Conservation (phyloP, 2,797 vertebrate genomes). For the Megaceryle alcyon region DNA sequence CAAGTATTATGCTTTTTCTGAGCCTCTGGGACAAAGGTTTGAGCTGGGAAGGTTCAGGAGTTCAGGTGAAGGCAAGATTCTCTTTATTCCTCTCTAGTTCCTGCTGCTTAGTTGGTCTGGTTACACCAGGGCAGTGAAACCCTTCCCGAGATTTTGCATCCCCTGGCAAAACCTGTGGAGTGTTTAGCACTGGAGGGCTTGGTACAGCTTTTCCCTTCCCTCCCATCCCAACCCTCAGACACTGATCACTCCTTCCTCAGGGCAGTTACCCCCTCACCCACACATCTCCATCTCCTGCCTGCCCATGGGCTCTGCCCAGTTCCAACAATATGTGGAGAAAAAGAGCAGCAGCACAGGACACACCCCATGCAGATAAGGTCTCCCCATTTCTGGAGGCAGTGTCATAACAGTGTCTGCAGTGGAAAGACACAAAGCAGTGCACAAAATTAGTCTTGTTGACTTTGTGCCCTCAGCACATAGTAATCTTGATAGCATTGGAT, state of each 20-base stretch:
- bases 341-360: neutral
- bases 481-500: neutral
- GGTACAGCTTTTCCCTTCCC: neutral
- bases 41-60: conserved; percentile 12
- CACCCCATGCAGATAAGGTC: neutral
- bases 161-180: neutral
- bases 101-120: neutral
- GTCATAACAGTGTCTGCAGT: neutral
- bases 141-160: neutral
- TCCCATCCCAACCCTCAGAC: neutral
- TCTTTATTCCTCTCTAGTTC: neutral
- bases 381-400: neutral
- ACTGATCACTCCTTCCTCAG: neutral
- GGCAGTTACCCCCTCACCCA: neutral
- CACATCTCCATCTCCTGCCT: neutral
- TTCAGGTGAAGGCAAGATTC: neutral
- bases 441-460: neutral
- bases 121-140: neutral
- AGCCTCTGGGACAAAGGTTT: conserved; percentile 30
- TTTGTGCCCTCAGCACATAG: neutral
- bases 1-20: conserved; percentile 7
- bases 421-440: neutral
- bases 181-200: neutral
- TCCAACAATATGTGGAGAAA: neutral
- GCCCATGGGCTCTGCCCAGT: neutral